Evolutionary conservation across 2,797 vertebrate species (phyloP), one percentile per base, ranked within the genome.

Genomic region (Helostoma temminkii): DNA sequence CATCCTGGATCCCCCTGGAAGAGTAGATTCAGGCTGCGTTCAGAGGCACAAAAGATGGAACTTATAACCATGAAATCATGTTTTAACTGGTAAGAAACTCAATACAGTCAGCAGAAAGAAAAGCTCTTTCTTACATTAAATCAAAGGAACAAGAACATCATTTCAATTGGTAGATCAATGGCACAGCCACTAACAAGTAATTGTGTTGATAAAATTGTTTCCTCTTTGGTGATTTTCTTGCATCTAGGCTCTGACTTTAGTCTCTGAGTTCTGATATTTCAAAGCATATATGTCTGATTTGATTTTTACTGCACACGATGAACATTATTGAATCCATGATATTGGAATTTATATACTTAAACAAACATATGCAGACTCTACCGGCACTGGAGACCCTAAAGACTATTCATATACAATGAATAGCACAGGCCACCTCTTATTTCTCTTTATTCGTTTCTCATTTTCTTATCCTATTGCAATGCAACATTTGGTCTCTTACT

Each of bases 11-110:
- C 68, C 50, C 37, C 46, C 78, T 67, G 34, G 26, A 80, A 74
- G 74, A 61, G 24, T 30, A 57, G 67, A 86, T 84, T 78, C 60
- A 55, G 32, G 60, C 48, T 64, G 52, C 48, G 69, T 80, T 86
- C 80, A 76, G 43, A 74, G 59, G 76, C 52, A 77, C 71, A 57
- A 79, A 84, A 82, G 74, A 41, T 63, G 46, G 63, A 32, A 53
- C 69, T 59, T 71, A 71, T 60, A 75, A 45, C 28, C 64, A 63
- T 81, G 60, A 82, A 81, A 83, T 82, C 9, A 36, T 19, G 6
- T 42, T 30, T 75, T 43, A 55, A 66, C 50, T 66, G 50, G 22
- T 43, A 57, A 49, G 19, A 22, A 73, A 66, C 45, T 34, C 42
- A 60, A 64, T 55, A 46, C 7, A 68, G 46, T 28, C 25, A 52